A percentile compares a stretch with the other conserved stretches of the same genome.
Conservation (phyloP, 2,888 invertebrate genomes). For the Oligia fasciuncula region DNA sequence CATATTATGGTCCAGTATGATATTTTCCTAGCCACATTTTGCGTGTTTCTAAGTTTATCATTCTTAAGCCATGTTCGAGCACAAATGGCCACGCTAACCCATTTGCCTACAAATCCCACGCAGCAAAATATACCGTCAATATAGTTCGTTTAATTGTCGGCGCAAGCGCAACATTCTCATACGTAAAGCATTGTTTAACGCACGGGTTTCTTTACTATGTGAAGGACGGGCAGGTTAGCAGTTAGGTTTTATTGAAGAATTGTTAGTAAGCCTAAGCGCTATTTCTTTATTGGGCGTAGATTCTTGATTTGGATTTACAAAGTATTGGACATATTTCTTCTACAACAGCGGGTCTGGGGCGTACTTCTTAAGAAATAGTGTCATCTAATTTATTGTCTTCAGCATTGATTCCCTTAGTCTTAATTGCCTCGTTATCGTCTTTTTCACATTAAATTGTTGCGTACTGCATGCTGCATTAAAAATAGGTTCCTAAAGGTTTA, state of each 20-base stretch:
- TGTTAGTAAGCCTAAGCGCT: not conserved
- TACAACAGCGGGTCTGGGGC: too few relatives aligned
- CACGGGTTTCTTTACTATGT: constrained; percentile 71
- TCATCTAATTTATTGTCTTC: not conserved
- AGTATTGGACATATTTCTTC: not conserved
- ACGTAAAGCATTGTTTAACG: constrained; percentile 67
- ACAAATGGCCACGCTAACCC: constrained; percentile 53
- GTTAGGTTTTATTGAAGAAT: constrained; percentile 27
- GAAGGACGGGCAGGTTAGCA: constrained; percentile 64
- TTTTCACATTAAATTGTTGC: not conserved
- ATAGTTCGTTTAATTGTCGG: constrained; percentile 65
- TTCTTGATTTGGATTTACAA: not conserved
- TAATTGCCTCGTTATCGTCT: not conserved
- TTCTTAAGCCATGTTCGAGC: constrained; percentile 20
- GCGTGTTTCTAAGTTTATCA: constrained; percentile 3
- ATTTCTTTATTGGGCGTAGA: not conserved
- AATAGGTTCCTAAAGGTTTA: not conserved
- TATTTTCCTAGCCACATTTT: not conserved
- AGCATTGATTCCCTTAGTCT: not conserved
- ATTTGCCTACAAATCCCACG: constrained; percentile 65
- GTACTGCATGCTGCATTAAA: not conserved
- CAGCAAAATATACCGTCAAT: constrained; percentile 54
- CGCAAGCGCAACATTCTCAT: constrained; percentile 74
- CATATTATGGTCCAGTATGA: not conserved
- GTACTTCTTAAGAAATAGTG: not conserved